Conservation (phyloP, 2,113 vertebrate genomes). For the Pithys albifrons region DNA sequence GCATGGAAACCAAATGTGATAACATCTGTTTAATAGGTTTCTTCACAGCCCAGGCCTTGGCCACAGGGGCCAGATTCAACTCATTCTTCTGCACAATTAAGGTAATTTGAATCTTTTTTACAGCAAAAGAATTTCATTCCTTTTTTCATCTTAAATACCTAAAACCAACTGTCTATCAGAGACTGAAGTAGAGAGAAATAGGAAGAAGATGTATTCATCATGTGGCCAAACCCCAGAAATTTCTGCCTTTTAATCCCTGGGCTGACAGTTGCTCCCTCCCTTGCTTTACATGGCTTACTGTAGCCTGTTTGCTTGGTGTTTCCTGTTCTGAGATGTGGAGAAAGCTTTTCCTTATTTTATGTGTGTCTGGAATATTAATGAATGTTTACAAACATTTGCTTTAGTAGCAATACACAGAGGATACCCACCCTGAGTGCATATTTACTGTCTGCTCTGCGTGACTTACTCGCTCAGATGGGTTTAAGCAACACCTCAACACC, state of each 20-base stretch:
- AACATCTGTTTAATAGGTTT: conserved; percentile 2
- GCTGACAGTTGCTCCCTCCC: neutral
- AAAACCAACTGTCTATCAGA: neutral
- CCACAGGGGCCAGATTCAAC: neutral
- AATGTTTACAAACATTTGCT: neutral
- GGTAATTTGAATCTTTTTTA: neutral
- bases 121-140: neutral
- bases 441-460: neutral
- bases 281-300: neutral
- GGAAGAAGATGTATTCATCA: neutral
- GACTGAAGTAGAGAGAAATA: neutral
- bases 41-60: neutral
- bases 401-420: neutral
- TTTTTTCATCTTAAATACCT: neutral
- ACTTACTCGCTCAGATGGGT: neutral
- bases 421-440: neutral
- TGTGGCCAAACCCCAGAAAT: neutral
- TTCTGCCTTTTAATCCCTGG: neutral
- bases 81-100: neutral
- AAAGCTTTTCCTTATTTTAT: neutral
- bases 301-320: neutral
- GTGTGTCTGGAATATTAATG: neutral
- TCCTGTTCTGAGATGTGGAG: neutral
- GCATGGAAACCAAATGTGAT: neutral
- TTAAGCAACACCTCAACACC: neutral